Evolutionary conservation across 2,113 vertebrate species (phyloP).

Genomic region (Numida meleagris): DNA sequence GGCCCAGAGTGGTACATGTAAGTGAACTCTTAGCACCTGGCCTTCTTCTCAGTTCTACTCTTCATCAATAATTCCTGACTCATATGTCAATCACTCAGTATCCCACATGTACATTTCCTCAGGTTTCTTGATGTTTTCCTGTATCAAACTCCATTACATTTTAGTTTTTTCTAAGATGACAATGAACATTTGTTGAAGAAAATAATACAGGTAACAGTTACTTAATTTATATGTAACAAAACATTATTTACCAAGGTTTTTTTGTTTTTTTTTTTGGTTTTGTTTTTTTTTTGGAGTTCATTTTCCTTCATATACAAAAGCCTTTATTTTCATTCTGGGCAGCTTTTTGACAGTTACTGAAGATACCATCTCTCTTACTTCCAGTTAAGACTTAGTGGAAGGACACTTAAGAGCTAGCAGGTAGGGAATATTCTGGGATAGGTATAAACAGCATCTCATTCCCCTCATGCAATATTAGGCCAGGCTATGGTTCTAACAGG

Average conservation of each 20-base stretch:
- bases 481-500: not conserved
- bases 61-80: slow-evolving; percentile 38
- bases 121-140: not conserved
- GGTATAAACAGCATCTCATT: not conserved
- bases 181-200: not conserved
- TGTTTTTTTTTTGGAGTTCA: not conserved
- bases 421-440: not conserved
- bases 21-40: not conserved
- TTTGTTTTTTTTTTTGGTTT: too few species aligned
- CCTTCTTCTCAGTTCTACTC: slow-evolving; percentile 29
- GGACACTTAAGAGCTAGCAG: not conserved
- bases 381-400: not conserved
- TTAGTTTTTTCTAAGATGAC: not conserved
- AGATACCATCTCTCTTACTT: not conserved
- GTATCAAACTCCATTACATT: not conserved
- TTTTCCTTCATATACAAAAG: not conserved
- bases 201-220: not conserved
- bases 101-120: not conserved
- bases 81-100: not conserved
- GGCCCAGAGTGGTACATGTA: not conserved
- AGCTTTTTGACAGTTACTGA: not conserved
- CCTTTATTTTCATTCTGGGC: not conserved
- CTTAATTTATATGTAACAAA: not conserved
- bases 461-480: not conserved
- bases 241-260: not conserved